Evolutionary conservation across 2,888 invertebrate genomes (phyloP), one percentile per base, ranked within the genome.

Genomic region (Polia nebulosa): DNA sequence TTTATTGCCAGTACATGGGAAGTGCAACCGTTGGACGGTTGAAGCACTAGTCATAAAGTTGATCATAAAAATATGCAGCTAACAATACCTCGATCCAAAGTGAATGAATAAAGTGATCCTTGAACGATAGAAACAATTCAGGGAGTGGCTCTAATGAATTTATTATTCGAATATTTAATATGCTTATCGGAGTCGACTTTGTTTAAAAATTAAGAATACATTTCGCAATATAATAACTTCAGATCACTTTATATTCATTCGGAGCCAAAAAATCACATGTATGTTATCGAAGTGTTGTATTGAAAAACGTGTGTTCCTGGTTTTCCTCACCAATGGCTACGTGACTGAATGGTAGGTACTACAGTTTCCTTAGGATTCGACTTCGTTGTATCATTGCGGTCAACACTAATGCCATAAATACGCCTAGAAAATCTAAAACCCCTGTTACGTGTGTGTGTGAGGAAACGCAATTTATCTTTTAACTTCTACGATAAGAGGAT

Each of bases 1-100:
- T 85, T 78, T 80, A 72, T 75, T 72, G 70, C 20, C 55, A 68
- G 57, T 68, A 69, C 67, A 76, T 82, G 73, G 58, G 73, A 78
- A 68, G 73, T 80, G 78, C 80, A 80, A 56, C 66, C 71, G 67
- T 57, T 74, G 61, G 59, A 44, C 62, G 56, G 51, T 45, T 41
- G 27, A 45, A 11, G 62, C 45, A 64, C 56, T 27, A 32, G 63
- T 80, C 80, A 55, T 80, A 77, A 80, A 80, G n/a, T 70, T 61
- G 53, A 61, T 58, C 80, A 64, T 80, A 80, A 77, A 79, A 77
- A 77, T 78, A 62, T 80, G 39, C 64, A 51, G 59, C 45, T 36
- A 75, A 29, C 61, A 53, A 70, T 62, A 55, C 45, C n/a, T 61
- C 44, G 44, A 34, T 34, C 58, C 45, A 53, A 79, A 62, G 11